Evolutionary conservation across 2,113 vertebrate species (phyloP), one percentile per base, ranked within the genome.

Genomic region (Peucedramus taeniatus): DNA sequence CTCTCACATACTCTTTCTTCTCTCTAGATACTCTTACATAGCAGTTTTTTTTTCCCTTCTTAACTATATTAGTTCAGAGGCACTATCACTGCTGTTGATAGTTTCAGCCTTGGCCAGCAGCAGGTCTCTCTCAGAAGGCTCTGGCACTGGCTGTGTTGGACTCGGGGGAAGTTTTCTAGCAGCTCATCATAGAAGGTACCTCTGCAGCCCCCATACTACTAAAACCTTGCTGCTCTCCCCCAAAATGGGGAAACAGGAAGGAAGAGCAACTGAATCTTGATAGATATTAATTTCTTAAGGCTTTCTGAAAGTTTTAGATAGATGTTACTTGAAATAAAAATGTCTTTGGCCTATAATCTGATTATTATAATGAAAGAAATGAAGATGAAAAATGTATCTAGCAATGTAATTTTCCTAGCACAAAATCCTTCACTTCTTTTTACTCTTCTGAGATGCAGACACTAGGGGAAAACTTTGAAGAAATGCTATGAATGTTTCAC

Each of bases 81-180:
- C 0, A 1, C 2, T 71, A 15, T 5, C 14, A 21, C 53, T 3
- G 0, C 4, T 4, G 3, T 10, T 37, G 35, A 12, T 35, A 18
- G 5, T 23, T 53, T 69, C 4, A 13, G 16, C 20, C 50, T 75
- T 45, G 50, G 26, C 35, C 44, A 57, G 42, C 0, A 11, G 6
- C 1, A 5, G 5, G 10, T 70, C 33, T 4, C 3, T n/a, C 27
- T 49, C 50, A n/a, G 18, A 84, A 19, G 3, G 0, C 1, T 12
- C 15, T 20, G n/a, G 7, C 11, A 26, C 39, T 40, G 24, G 4
- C 13, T 78, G 6, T 83, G 8, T 17, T 3, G 9, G 23, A 57
- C 20, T n/a, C 0, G 11, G 4, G 5, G 9, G 13, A 50, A 66
- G 8, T 8, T 65, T 74, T 40, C 45, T 31, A 8, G 10, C 0